A percentile compares a stretch with the other conserved stretches of the same genome.
phyloP scores from a whole-genome alignment of 2,888 invertebrate genomes.

The Tupiocoris notatus region DNA sequence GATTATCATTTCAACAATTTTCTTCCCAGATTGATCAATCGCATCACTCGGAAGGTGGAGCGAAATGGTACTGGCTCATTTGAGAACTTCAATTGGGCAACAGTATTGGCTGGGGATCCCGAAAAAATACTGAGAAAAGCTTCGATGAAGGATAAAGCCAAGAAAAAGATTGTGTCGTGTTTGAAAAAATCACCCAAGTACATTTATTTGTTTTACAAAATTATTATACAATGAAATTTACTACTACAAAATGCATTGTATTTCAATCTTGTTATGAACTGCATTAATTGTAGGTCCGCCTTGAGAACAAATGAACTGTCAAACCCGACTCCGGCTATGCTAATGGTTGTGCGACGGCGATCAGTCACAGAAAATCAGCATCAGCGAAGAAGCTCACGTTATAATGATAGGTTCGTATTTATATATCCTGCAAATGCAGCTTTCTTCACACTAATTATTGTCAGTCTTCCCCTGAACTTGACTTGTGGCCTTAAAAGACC shows the following conservation, averaged over 20 bases:
- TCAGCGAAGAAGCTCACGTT: constrained; percentile 11
- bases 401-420: constrained; percentile 18
- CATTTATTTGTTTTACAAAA: too few species aligned
- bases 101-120: constrained; percentile 65
- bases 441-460: too few species aligned
- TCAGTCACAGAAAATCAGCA: background rate
- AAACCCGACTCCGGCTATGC: constrained; percentile 50
- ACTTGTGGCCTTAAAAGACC: too few species aligned
- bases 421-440: too few species aligned
- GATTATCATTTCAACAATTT: background rate
- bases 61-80: constrained; percentile 52
- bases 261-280: too few species aligned
- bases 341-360: constrained; percentile 45
- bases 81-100: constrained; percentile 60
- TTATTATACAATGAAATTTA: too few species aligned
- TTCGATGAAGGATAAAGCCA: background rate
- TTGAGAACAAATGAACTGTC: constrained; percentile 13
- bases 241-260: too few species aligned
- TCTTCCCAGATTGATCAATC: constrained; percentile 23
- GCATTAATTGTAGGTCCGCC: background rate
- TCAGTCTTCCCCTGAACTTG: too few species aligned
- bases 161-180: too few species aligned
- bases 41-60: constrained; percentile 42
- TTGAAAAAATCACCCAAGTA: too few species aligned
- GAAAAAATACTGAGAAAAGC: constrained; percentile 62